phyloP scores from a whole-genome alignment of 2,113 vertebrate genomes.

The Bujurquina vittata region DNA sequence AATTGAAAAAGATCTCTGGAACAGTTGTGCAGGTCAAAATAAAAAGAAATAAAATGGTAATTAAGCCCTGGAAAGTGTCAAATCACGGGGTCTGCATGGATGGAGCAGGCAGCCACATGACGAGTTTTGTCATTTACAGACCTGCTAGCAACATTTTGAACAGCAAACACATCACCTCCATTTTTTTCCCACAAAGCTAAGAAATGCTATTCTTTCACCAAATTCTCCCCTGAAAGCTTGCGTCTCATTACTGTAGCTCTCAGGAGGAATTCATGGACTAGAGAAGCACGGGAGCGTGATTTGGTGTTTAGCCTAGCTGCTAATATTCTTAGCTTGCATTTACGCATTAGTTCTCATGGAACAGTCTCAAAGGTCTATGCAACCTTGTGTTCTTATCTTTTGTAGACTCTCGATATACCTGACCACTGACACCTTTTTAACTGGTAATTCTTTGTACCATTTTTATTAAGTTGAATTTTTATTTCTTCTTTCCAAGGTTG shows the following conservation, averaged over 20 bases:
- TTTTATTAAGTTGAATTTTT: no score
- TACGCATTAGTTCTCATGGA: not conserved
- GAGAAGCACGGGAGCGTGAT: not conserved
- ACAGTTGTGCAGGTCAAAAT: not conserved
- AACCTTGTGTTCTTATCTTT: accelerated
- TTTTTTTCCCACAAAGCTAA: not conserved
- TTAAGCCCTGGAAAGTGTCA: not conserved
- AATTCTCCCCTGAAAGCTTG: not conserved
- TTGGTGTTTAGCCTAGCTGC: not conserved
- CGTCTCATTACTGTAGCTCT: accelerated
- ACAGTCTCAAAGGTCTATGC: not conserved
- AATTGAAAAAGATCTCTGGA: not conserved
- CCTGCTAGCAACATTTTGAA: no score
- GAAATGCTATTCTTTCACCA: not conserved
- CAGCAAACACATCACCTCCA: not conserved
- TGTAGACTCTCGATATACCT: no score
- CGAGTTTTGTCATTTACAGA: no score
- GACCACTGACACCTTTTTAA: no score
- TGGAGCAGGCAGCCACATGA: not conserved
- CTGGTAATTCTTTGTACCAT: no score
- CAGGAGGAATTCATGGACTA: not conserved
- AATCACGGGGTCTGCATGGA: not conserved
- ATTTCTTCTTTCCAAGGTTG: accelerated
- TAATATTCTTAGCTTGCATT: not conserved
- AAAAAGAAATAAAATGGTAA: accelerated